Evolutionary conservation across 2,797 vertebrate species (phyloP), one percentile per base, ranked within the genome.

Genomic region (Prunella strophiata): DNA sequence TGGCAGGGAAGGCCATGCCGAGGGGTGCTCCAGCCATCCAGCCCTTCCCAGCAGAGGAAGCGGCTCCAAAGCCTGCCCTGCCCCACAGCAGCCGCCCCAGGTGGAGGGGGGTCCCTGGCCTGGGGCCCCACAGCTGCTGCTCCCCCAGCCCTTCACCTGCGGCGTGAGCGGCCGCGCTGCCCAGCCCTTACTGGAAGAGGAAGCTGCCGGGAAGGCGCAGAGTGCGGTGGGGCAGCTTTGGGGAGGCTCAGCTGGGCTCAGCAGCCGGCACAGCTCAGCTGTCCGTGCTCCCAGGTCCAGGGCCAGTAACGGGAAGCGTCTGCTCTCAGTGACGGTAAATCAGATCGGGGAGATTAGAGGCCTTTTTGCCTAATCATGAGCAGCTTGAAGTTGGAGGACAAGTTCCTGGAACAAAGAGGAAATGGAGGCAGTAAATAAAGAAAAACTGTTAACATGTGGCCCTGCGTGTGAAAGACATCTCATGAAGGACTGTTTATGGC

Each of bases 371-470:
- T 97, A 96, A 97, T 97, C 97, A 97, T 96, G 96, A 97, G 97
- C 95, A 42, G 96, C 97, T 96, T 96, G 95, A 97, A 97, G 97
- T 93, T 89, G 88, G 96, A 98, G 96, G 97, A 97, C 95, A 96
- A 97, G 96, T 98, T 98, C 97, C 98, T 97, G 98, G 98, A 98
- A 98, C 97, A 92, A 96, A 96, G 96, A 97, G 98, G 97, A 97
- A 97, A 96, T 97, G 88, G 97, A 96, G 20, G 96, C 96, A 93
- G 97, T 97, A 97, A 97, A 97, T 97, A 97, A 97, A 91, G 94
- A 96, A 97, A 96, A 93, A 94, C 85, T 94, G 94, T 74, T 88
- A 91, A 92, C 94, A 77, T 93, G 65, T 91, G 94, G 95, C 96
- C 87, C 96, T 58, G 94, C 0, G 73, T 89, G 96, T 94, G 95